Evolutionary conservation across 2,797 vertebrate species (phyloP).

Genomic region (Protonibea diacanthus): DNA sequence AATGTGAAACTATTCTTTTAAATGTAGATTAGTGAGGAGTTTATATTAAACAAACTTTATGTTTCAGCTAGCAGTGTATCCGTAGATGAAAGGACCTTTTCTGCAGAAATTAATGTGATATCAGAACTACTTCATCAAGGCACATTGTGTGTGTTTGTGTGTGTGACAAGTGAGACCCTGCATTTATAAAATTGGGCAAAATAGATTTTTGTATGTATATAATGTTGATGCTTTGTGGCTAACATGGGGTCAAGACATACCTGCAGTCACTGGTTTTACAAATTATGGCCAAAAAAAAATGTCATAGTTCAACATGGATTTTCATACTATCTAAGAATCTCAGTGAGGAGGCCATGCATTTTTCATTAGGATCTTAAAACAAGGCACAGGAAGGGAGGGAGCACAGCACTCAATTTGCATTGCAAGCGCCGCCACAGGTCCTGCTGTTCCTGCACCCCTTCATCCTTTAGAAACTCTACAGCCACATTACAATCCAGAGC

Average conservation of each 20-base stretch:
- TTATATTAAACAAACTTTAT: constrained; percentile 10
- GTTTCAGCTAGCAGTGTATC: constrained; percentile 33
- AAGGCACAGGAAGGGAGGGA: constrained; percentile 86
- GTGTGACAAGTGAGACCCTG: constrained; percentile 62
- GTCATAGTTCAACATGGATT: constrained; percentile 62
- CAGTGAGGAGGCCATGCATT: constrained; percentile 83
- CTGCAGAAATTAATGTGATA: constrained; percentile 58
- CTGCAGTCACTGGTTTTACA: constrained; percentile 64
- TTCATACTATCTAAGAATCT: constrained; percentile 71
- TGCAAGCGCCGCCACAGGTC: constrained; percentile 78
- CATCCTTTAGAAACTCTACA: constrained; percentile 70
- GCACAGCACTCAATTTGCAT: constrained; percentile 81
- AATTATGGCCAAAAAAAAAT: constrained; percentile 66
- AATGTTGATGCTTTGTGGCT: constrained; percentile 46
- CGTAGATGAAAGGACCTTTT: constrained; percentile 39
- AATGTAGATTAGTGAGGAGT: constrained; percentile 12
- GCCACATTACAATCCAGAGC: constrained; percentile 63
- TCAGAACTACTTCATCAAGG: constrained; percentile 77
- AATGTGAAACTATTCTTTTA: constrained; percentile 27
- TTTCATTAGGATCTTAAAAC: constrained; percentile 82
- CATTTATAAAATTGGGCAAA: constrained; percentile 66
- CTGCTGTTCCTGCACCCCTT: constrained; percentile 68
- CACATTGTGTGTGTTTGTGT: constrained; percentile 74
- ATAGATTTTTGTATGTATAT: constrained; percentile 55
- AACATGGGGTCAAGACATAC: constrained; percentile 50